phyloP scores from a whole-genome alignment of 1,140 invertebrate genomes.

The Steinernema khuongi region DNA sequence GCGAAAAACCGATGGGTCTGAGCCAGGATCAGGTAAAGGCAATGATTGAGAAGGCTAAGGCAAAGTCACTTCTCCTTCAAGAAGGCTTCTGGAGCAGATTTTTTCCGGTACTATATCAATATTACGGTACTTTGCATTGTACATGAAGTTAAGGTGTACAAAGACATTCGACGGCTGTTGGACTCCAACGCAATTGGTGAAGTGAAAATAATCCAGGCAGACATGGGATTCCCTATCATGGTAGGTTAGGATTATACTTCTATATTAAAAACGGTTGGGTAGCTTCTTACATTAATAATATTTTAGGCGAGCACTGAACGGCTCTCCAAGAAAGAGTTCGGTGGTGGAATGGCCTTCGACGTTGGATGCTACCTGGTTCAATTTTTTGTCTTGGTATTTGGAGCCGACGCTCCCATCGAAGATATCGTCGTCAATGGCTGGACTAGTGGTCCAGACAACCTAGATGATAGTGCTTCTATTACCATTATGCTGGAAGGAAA shows the following conservation, averaged over 20 bases:
- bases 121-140: neutral
- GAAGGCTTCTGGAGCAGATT: slow-evolving; percentile 2
- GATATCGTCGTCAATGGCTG: neutral
- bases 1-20: slow-evolving; percentile 14
- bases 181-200: neutral
- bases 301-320: neutral
- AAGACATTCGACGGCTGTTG: neutral
- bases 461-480: neutral
- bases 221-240: slow-evolving; percentile 9
- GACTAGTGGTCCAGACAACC: neutral
- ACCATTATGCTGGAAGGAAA: neutral
- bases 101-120: neutral
- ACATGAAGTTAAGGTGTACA: neutral
- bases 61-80: neutral
- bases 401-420: neutral
- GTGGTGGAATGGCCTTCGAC: slow-evolving; percentile 3
- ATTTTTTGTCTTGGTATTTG: neutral
- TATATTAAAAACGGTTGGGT: too few species aligned
- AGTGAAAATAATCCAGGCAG: slow-evolving; percentile 2
- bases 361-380: neutral
- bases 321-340: neutral
- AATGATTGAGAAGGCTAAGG: neutral
- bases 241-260: neutral
- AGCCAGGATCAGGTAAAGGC: neutral
- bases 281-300: too few species aligned